These are phyloP conservation scores for Agrypnus murinus DNA, from an alignment of 2,888 invertebrate species.

Conservation along the genomic window DNA sequence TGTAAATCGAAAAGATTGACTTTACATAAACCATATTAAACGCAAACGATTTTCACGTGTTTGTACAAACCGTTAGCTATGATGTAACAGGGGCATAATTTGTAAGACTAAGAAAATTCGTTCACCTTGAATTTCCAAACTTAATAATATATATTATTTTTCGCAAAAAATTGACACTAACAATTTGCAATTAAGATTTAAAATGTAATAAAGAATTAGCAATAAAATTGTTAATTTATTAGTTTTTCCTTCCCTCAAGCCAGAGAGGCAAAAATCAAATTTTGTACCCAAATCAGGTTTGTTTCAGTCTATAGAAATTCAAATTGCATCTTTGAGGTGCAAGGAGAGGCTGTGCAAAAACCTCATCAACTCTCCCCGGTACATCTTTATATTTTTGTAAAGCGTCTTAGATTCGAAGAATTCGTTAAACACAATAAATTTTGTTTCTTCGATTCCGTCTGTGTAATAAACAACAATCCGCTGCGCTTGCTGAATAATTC, in stretches of 20 bases:
- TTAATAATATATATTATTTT: neutral
- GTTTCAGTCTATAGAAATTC: neutral
- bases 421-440: constrained; percentile 53
- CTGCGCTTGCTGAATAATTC: constrained; percentile 59
- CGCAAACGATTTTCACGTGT: constrained; percentile 40
- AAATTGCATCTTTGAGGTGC: constrained; percentile 5
- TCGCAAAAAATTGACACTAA: neutral
- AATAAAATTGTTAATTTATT: too few species aligned
- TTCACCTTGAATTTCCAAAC: neutral
- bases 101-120: constrained; percentile 26
- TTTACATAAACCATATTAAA: constrained; percentile 29
- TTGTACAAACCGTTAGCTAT: constrained; percentile 40
- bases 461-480: constrained; percentile 53
- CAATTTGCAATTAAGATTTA: too few species aligned
- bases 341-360: constrained; percentile 10
- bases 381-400: constrained; percentile 42
- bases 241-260: too few species aligned
- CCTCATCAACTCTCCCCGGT: constrained; percentile 2
- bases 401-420: constrained; percentile 48
- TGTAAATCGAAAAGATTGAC: constrained; percentile 32
- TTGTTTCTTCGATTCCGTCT: constrained; percentile 49
- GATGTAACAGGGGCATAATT: constrained; percentile 37
- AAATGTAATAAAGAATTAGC: too few species aligned
- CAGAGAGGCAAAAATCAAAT: too few species aligned
- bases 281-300: neutral